A percentile compares a stretch with the other conserved stretches of the same genome.
These are phyloP conservation scores for Craseonycteris thonglongyai DNA, from an alignment of 2,113 vertebrate genomes.

Conservation along the genomic window DNA sequence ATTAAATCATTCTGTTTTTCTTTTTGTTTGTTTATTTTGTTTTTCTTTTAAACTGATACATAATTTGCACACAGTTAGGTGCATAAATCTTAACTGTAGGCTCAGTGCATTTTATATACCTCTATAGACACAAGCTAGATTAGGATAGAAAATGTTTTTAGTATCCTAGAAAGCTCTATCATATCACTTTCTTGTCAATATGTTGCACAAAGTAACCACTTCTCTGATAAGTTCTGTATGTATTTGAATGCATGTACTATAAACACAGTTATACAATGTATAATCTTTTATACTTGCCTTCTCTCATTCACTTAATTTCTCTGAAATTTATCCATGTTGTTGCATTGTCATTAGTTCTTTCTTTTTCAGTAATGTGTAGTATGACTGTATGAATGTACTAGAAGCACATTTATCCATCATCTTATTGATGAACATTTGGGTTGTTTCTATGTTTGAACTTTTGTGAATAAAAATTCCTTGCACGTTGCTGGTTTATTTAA, in stretches of 20 bases:
- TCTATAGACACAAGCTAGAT: neutral
- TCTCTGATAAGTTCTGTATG: neutral
- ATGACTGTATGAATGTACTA: neutral
- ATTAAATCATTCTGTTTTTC: neutral
- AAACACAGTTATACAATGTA: neutral
- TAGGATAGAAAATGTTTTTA: neutral
- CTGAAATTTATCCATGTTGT: neutral
- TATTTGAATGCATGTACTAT: neutral
- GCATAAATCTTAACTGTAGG: neutral
- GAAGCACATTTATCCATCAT: neutral
- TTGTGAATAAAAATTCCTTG: neutral
- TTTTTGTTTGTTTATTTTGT: neutral
- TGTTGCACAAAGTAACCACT: neutral
- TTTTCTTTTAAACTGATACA: neutral
- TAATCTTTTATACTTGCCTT: neutral
- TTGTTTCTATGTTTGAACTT: neutral
- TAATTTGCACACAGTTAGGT: neutral
- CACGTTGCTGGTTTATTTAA: neutral
- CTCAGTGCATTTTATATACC: neutral
- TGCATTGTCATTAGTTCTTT: neutral
- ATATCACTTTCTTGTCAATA: neutral
- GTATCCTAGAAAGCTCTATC: neutral
- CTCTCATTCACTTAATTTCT: neutral
- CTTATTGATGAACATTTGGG: too few relatives aligned
- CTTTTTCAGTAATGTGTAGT: neutral